These are phyloP conservation scores for Brevipalpus yothersi DNA, from an alignment of 1,140 invertebrate genomes.

Conservation along the genomic window DNA sequence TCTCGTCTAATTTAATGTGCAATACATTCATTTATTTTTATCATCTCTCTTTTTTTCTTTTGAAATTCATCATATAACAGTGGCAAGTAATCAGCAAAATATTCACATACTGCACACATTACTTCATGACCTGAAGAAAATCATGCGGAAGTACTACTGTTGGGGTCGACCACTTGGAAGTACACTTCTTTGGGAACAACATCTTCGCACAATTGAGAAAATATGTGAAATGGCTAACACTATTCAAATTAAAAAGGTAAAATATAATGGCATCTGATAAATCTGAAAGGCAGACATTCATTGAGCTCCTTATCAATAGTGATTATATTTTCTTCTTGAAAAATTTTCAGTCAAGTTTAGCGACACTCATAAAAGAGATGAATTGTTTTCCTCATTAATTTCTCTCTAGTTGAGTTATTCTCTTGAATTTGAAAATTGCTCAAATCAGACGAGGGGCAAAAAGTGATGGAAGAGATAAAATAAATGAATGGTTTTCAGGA, in stretches of 20 bases:
- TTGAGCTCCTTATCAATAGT: too few relatives aligned
- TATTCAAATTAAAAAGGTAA: conserved; percentile 27
- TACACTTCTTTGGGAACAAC: conserved; percentile 61
- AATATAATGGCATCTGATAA: background rate
- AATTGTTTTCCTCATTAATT: too few relatives aligned
- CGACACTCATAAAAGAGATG: too few relatives aligned
- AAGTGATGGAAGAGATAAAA: too few relatives aligned
- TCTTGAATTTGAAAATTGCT: too few relatives aligned
- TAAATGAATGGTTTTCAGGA: too few relatives aligned
- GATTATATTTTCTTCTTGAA: too few relatives aligned
- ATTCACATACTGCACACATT: conserved; percentile 49
- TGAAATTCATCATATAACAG: conserved; percentile 23
- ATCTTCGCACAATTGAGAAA: conserved; percentile 50
- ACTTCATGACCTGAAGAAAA: conserved; percentile 37
- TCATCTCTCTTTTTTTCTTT: background rate
- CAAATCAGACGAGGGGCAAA: too few relatives aligned
- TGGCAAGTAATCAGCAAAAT: conserved; percentile 63
- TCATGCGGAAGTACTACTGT: conserved; percentile 40
- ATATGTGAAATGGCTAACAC: conserved; percentile 53
- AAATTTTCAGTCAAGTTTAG: too few relatives aligned
- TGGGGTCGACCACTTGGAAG: conserved; percentile 69
- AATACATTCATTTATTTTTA: background rate
- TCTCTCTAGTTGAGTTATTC: too few relatives aligned
- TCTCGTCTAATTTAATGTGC: background rate
- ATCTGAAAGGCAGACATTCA: too few relatives aligned